Evolutionary conservation across 2,888 invertebrate genomes (phyloP), one percentile per base, ranked within the genome.

Genomic region (Brenthis ino): DNA sequence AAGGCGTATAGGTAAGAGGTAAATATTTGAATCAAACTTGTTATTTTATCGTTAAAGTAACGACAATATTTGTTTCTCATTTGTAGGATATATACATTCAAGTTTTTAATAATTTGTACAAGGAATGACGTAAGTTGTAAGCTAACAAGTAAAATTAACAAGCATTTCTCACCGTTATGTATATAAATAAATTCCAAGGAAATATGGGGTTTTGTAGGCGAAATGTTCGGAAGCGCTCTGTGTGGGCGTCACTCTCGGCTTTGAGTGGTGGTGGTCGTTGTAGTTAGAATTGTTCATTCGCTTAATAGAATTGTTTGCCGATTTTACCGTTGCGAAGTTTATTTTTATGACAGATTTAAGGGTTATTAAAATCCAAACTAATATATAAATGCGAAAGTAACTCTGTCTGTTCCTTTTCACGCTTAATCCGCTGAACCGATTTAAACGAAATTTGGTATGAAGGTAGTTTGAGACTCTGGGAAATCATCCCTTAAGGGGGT

Each of bases 91-190:
- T 14, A n/a, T 33, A 53, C 53, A 11, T 57, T 57, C 12, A 5
- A 43, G 16, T 12, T 58, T 20, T 20, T 20, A 16, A 16, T 33
- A 61, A 33, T 16, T 53, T 33, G 5, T 16, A n/a, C 16, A 20
- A 51, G 8, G 20, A 12, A 53, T 51, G 51, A 2, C 37, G 16
- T 51, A 37, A 33, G 20, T 51, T 51, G 57, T 24, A 37, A 51
- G 51, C 51, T n/a, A 37, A 51, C n/a, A 61, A 53, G 51, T 16
- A 16, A 14, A 37, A 63, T 61, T 63, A 37, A 53, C 11, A 37
- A 13, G 33, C 53, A 8, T 53, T 63, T 20, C 53, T 16, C 51
- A 16, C 33, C 37, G 20, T 61, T 51, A 37, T 33, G 33, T 24
- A 20, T 3, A 43, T 48, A 48, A 58, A 58, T 48, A 14, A 24